Percentiles rank a stretch among this genome's conserved stretches.
phyloP scores from a whole-genome alignment of 1,140 invertebrate species.

The Zaprionus ghesquierei region DNA sequence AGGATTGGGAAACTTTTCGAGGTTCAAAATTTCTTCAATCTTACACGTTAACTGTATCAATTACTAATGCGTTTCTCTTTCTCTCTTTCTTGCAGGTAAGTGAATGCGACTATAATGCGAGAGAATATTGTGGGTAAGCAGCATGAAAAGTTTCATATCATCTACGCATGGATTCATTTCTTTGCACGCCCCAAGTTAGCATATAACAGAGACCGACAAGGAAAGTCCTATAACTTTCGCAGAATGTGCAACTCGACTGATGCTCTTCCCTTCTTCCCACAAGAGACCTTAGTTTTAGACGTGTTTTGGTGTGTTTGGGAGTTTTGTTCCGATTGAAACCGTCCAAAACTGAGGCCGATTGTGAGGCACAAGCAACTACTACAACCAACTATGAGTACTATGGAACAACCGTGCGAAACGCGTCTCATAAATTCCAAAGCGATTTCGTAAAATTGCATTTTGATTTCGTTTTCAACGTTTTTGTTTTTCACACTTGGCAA shows the following conservation, averaged over 20 bases:
- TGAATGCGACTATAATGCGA: neutral
- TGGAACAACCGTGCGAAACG: neutral
- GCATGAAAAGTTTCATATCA: neutral
- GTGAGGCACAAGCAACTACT: conserved; percentile 51
- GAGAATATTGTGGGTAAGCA: conserved; percentile 1
- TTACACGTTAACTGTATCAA: neutral
- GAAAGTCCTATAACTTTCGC: neutral
- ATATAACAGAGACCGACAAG: neutral
- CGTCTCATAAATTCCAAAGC: neutral
- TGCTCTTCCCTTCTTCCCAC: conserved; percentile 38
- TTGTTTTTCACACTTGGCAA: neutral
- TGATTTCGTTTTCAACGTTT: neutral
- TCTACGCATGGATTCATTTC: neutral
- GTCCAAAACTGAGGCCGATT: conserved; percentile 82
- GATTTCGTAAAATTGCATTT: neutral
- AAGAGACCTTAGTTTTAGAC: conserved; percentile 80
- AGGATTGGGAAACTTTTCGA: conserved; percentile 12
- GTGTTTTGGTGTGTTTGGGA: conserved; percentile 81
- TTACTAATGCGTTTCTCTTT: conserved; percentile 24
- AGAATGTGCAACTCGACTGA: neutral
- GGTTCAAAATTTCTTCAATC: neutral
- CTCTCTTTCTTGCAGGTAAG: neutral
- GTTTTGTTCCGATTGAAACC: conserved; percentile 81
- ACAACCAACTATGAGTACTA: neutral
- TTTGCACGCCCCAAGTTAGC: neutral